These are phyloP conservation scores for Macrosteles quadrilineatus DNA, from an alignment of 1,140 invertebrate species.

Conservation along the genomic window DNA sequence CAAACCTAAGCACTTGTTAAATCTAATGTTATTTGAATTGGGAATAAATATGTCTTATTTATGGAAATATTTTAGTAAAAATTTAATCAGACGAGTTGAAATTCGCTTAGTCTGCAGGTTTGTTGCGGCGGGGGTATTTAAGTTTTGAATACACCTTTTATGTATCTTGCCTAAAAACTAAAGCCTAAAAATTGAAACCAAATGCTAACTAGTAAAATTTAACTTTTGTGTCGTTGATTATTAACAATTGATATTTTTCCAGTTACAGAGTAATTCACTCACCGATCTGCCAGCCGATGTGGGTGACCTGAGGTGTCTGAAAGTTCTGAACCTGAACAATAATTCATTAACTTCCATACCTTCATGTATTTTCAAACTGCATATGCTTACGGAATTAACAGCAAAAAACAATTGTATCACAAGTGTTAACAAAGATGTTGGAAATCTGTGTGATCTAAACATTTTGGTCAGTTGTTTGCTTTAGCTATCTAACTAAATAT, in stretches of 20 bases:
- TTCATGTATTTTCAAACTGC: not conserved
- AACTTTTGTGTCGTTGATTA: too few species aligned
- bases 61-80: too few species aligned
- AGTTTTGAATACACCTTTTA: too few species aligned
- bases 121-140: too few species aligned
- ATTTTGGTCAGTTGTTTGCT: not conserved
- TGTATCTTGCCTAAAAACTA: too few species aligned
- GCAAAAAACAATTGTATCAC: not conserved
- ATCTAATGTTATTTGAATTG: too few species aligned
- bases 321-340: slow-evolving; percentile 2
- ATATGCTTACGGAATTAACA: not conserved
- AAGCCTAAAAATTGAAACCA: too few species aligned
- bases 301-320: not conserved
- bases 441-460: not conserved
- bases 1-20: too few species aligned
- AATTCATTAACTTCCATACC: not conserved
- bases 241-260: not conserved
- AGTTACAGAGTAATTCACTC: not conserved
- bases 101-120: too few species aligned
- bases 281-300: not conserved
- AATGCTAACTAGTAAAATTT: too few species aligned
- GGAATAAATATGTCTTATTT: too few species aligned
- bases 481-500: not conserved
- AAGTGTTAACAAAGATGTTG: not conserved
- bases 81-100: too few species aligned